Percentiles rank a stretch among this genome's conserved stretches.
These are phyloP conservation scores for Sinocyclocheilus maitianheensis DNA, from an alignment of 2,113 vertebrate species.

Conservation along the genomic window DNA sequence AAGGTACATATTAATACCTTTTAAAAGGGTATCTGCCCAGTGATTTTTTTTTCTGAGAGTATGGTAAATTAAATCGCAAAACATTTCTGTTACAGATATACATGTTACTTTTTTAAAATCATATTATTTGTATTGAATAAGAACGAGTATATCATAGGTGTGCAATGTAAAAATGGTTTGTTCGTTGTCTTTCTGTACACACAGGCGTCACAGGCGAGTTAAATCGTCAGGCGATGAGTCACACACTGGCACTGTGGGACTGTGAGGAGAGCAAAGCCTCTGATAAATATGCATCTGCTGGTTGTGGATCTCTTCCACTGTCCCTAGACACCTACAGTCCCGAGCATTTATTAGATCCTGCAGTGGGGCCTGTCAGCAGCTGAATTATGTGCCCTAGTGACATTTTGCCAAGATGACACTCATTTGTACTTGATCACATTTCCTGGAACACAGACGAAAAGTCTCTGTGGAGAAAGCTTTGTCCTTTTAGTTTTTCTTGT, in stretches of 20 bases:
- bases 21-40: too few relatives aligned
- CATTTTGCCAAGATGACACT: background rate
- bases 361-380: constrained; percentile 13
- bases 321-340: constrained; percentile 15
- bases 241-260: constrained; percentile 63
- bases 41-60: too few relatives aligned
- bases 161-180: background rate
- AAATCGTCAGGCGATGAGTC: constrained; percentile 77
- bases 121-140: background rate
- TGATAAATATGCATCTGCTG: constrained; percentile 42
- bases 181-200: constrained; percentile 6
- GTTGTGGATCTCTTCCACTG: constrained; percentile 13
- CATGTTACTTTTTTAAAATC: background rate
- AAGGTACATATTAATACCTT: too few relatives aligned
- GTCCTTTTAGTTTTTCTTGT: background rate
- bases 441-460: constrained; percentile 2
- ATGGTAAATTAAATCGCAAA: too few relatives aligned
- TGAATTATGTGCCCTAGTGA: background rate
- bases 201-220: constrained; percentile 64
- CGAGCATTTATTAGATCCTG: constrained; percentile 17
- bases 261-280: constrained; percentile 56
- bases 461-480: constrained; percentile 2
- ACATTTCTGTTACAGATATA: too few relatives aligned
- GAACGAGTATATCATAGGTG: background rate
- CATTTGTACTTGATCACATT: constrained; percentile 10